Conservation (phyloP, 1,140 invertebrate species). For the Drosophila arizonae region DNA sequence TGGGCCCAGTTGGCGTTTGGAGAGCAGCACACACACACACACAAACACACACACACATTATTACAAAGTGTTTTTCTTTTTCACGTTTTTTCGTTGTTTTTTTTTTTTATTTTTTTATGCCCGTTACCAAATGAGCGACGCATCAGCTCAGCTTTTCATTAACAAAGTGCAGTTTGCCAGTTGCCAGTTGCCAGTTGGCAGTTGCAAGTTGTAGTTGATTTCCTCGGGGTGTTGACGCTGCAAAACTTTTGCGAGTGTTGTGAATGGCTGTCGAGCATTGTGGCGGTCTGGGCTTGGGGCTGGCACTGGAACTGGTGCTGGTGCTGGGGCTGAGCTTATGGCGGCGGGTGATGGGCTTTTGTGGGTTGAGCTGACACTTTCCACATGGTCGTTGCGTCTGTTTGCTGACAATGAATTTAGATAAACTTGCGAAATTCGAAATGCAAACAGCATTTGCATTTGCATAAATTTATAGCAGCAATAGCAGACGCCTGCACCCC, state of each 20-base stretch:
- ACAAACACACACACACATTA: background rate
- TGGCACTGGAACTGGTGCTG: background rate
- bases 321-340: too few species aligned
- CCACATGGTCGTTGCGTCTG: constrained; percentile 39
- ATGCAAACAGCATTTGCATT: constrained; percentile 78
- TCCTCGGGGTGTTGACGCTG: constrained; percentile 66
- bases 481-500: background rate
- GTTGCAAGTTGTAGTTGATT: constrained; percentile 61
- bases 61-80: constrained; percentile 1
- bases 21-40: background rate
- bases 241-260: constrained; percentile 47
- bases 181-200: constrained; percentile 34
- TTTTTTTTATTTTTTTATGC: background rate
- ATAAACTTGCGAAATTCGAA: constrained; percentile 78
- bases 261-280: constrained; percentile 5
- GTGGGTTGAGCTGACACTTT: constrained; percentile 13
- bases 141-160: constrained; percentile 42
- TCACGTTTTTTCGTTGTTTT: background rate
- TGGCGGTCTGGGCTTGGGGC: background rate
- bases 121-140: constrained; percentile 37
- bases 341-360: background rate
- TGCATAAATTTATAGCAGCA: constrained; percentile 71
- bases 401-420: constrained; percentile 81
- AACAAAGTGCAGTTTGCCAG: constrained; percentile 54
- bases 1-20: constrained; percentile 8